Evolutionary conservation across 1,140 invertebrate species (phyloP).

Genomic region (Saxidomus purpurata): DNA sequence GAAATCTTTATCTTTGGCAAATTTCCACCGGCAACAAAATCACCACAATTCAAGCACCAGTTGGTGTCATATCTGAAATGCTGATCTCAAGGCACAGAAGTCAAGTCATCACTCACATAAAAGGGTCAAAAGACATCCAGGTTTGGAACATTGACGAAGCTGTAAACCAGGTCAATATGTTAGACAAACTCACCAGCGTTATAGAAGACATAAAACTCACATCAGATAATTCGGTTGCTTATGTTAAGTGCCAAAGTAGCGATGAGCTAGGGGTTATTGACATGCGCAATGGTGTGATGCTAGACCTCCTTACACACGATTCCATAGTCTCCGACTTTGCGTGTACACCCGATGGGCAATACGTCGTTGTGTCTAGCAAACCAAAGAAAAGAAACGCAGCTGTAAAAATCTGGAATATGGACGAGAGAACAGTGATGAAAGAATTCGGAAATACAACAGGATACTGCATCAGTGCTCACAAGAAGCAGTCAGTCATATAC

Average conservation of each 20-base stretch:
- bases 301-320: conserved; percentile 85
- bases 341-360: conserved; percentile 79
- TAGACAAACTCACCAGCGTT: conserved; percentile 80
- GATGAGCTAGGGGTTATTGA: conserved; percentile 85
- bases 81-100: conserved; percentile 72
- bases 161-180: conserved; percentile 76
- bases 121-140: conserved; percentile 76
- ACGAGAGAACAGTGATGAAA: conserved; percentile 77
- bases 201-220: conserved; percentile 79
- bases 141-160: conserved; percentile 83
- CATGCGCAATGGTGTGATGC: conserved; percentile 82
- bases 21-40: conserved; percentile 72
- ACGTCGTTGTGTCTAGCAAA: conserved; percentile 77
- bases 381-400: conserved; percentile 73
- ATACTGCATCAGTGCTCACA: conserved; percentile 73
- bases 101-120: conserved; percentile 80
- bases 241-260: conserved; percentile 80
- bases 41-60: conserved; percentile 82
- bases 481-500: conserved; percentile 72
- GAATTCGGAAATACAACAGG: conserved; percentile 82
- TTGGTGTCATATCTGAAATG: conserved; percentile 81
- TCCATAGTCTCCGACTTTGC: conserved; percentile 79
- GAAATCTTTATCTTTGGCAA: conserved; percentile 84
- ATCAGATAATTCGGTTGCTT: conserved; percentile 72
- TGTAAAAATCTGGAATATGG: conserved; percentile 83